Conservation (phyloP, 2,888 invertebrate genomes). For the Ennomos fuscantarius region DNA sequence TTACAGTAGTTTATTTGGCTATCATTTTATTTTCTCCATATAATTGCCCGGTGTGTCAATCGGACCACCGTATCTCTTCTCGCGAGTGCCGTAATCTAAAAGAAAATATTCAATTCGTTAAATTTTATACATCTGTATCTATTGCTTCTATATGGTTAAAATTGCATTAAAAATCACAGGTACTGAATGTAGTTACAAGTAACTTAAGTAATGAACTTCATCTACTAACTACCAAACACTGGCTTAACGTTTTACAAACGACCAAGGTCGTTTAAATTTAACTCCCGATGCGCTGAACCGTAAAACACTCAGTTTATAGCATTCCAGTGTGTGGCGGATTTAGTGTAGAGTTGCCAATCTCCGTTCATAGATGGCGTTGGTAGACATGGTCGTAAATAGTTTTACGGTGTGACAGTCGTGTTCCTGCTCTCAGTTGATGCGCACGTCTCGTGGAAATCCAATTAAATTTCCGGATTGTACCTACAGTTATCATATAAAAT, state of each 20-base stretch:
- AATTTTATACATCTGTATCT: no score
- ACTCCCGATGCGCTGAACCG: conserved; percentile 65
- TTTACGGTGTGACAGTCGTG: conserved; percentile 67
- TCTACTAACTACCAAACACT: conserved; percentile 22
- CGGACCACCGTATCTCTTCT: no score
- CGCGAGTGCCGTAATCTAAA: no score
- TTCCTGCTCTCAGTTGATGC: conserved; percentile 44
- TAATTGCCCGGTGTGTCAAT: no score
- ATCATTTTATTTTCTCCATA: no score
- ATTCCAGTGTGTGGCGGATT: conserved; percentile 54
- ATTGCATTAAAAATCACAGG: no score
- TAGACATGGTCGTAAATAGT: conserved; percentile 67
- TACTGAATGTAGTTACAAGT: background rate
- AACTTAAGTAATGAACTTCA: background rate
- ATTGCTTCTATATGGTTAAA: no score
- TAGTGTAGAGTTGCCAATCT: conserved; percentile 69
- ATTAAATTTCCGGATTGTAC: background rate
- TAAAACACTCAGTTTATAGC: conserved; percentile 69
- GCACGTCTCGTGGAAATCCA: conserved; percentile 37
- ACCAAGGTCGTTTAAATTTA: conserved; percentile 71
- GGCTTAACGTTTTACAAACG: conserved; percentile 61
- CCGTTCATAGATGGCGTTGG: conserved; percentile 70
- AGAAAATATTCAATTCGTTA: no score
- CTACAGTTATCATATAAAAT: no score
- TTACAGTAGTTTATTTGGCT: no score